phyloP scores from a whole-genome alignment of 2,797 vertebrate species.

The Pangasius macronema region DNA sequence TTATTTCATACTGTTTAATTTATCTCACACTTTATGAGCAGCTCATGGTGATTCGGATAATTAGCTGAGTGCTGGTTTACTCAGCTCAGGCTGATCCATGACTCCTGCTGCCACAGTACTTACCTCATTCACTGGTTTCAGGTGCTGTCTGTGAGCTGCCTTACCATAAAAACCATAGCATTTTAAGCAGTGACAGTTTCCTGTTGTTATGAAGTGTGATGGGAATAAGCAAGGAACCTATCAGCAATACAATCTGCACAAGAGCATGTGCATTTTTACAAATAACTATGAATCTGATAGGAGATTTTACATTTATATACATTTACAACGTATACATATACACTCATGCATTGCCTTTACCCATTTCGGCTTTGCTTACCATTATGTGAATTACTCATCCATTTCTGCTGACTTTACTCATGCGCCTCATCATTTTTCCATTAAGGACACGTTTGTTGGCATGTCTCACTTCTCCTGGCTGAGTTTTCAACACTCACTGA shows the following conservation, averaged over 20 bases:
- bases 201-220: background rate
- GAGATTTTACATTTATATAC: background rate
- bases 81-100: conserved; percentile 15
- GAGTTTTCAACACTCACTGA: background rate
- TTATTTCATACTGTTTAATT: conserved; percentile 26
- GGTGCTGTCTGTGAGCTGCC: background rate
- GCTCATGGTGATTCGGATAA: conserved; percentile 35
- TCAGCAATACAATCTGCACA: background rate
- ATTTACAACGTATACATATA: background rate
- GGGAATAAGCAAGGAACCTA: background rate
- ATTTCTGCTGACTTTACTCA: background rate
- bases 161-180: background rate
- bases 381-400: background rate
- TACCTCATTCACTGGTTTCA: background rate
- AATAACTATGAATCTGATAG: background rate
- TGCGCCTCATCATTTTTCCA: conserved; percentile 15
- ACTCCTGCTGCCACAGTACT: conserved; percentile 27
- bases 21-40: conserved; percentile 36
- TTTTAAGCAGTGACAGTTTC: conserved; percentile 12
- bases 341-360: background rate
- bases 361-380: background rate
- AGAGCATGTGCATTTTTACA: background rate
- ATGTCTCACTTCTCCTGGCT: background rate
- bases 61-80: conserved; percentile 44
- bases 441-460: conserved; percentile 23